These are phyloP conservation scores for Drosophila nikananu DNA, from an alignment of 1,140 invertebrate species.

Conservation along the genomic window DNA sequence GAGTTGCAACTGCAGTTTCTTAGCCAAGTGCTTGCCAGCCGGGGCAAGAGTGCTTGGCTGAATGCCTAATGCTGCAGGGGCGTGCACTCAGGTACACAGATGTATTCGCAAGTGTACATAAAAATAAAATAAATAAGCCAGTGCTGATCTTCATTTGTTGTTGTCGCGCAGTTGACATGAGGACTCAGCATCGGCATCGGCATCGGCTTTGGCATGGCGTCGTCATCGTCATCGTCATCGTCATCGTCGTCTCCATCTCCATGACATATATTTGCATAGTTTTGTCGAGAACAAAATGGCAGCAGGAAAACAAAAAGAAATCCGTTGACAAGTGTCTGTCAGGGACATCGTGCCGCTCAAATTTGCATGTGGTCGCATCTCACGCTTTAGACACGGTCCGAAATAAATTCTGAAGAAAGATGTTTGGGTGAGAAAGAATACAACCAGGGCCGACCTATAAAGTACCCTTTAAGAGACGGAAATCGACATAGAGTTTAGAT, in stretches of 20 bases:
- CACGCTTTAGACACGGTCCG: conserved; percentile 59
- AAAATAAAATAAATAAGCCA: conserved; percentile 81
- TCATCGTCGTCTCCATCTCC: conserved; percentile 48
- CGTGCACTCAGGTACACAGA: conserved; percentile 36
- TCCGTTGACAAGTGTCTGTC: conserved; percentile 79
- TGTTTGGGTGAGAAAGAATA: not conserved
- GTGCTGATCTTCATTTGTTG: conserved; percentile 80
- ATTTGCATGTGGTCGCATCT: conserved; percentile 80
- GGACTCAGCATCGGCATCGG: conserved; percentile 31
- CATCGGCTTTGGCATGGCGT: conserved; percentile 13
- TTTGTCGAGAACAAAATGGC: conserved; percentile 72
- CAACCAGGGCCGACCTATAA: not conserved
- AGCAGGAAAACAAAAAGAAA: conserved; percentile 52
- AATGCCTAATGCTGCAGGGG: conserved; percentile 51
- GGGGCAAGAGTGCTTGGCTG: conserved; percentile 62
- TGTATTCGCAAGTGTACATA: conserved; percentile 51
- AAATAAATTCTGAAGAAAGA: conserved; percentile 19
- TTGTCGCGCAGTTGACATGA: conserved; percentile 78
- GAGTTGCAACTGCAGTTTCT: conserved; percentile 41
- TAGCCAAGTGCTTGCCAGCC: conserved; percentile 50
- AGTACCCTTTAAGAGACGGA: not conserved
- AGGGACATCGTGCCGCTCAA: conserved; percentile 66
- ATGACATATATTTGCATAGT: conserved; percentile 81
- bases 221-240: conserved; percentile 22
- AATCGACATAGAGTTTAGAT: not conserved